These are phyloP conservation scores for Kryphioiulus occultus DNA, from an alignment of 2,888 invertebrate species.

Conservation along the genomic window DNA sequence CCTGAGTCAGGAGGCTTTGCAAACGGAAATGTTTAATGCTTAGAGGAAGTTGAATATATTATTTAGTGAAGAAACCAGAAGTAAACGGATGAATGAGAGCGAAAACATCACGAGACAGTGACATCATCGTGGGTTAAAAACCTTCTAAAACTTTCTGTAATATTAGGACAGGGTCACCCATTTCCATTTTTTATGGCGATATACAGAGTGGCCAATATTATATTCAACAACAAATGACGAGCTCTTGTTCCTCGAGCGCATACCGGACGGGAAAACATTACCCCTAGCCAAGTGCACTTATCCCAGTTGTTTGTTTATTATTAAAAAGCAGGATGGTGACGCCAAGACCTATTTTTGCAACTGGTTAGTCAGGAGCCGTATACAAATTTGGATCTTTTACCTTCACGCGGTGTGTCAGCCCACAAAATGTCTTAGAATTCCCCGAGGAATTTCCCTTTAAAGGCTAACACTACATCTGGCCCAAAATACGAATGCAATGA, in stretches of 20 bases:
- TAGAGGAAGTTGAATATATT: not conserved
- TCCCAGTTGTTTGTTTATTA: constrained; percentile 16
- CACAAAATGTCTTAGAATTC: not conserved
- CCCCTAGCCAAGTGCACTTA: not conserved
- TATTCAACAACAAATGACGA: not conserved
- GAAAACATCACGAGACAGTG: not conserved
- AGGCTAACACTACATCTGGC: not conserved
- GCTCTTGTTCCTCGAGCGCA: not conserved
- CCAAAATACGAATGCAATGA: not conserved
- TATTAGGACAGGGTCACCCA: constrained; percentile 35
- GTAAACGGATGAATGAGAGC: constrained; percentile 14
- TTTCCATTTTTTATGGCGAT: not conserved
- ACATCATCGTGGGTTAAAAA: constrained; percentile 13
- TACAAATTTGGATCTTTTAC: not conserved
- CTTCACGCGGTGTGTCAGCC: not conserved
- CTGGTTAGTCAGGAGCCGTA: not conserved
- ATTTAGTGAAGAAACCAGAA: constrained; percentile 28
- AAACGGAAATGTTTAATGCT: not conserved
- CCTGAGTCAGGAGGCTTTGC: not conserved
- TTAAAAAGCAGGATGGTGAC: constrained; percentile 33
- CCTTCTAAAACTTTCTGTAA: not conserved
- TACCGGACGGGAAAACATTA: not conserved
- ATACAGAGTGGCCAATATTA: not conserved
- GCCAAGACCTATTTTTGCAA: constrained; percentile 36
- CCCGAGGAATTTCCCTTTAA: not conserved